Evolutionary conservation across 2,888 invertebrate species (phyloP).

Genomic region (Unio pictorum): DNA sequence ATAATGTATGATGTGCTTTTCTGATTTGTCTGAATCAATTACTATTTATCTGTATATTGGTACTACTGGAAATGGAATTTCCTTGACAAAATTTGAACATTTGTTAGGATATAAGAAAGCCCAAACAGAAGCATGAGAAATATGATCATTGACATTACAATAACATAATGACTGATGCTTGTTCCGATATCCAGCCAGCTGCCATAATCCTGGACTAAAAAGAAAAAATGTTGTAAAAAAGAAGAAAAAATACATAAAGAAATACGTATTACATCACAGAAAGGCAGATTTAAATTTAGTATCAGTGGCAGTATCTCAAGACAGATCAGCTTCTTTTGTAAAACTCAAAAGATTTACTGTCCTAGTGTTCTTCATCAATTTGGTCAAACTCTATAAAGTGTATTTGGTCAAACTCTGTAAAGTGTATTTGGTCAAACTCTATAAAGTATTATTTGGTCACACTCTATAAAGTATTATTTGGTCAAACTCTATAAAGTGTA

Average conservation of each 20-base stretch:
- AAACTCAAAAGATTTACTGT: too few relatives aligned
- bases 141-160: constrained; percentile 80
- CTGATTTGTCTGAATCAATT: too few relatives aligned
- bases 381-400: too few relatives aligned
- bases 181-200: constrained; percentile 98
- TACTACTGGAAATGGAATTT: background rate
- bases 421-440: too few relatives aligned
- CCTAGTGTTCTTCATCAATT: too few relatives aligned
- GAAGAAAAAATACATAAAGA: constrained; percentile 8
- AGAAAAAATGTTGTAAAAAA: constrained; percentile 79
- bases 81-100: background rate
- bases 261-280: background rate
- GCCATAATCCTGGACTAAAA: constrained; percentile 89
- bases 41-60: too few relatives aligned
- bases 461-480: too few relatives aligned
- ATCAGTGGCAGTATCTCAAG: background rate
- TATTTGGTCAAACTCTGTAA: too few relatives aligned
- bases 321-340: too few relatives aligned
- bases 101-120: constrained; percentile 53
- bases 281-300: background rate
- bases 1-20: too few relatives aligned
- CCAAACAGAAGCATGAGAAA: constrained; percentile 69
- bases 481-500: too few relatives aligned
- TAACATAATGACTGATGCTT: constrained; percentile 92
- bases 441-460: too few relatives aligned